phyloP scores from a whole-genome alignment of 2,797 vertebrate species.

The Sebastes iracundus region DNA sequence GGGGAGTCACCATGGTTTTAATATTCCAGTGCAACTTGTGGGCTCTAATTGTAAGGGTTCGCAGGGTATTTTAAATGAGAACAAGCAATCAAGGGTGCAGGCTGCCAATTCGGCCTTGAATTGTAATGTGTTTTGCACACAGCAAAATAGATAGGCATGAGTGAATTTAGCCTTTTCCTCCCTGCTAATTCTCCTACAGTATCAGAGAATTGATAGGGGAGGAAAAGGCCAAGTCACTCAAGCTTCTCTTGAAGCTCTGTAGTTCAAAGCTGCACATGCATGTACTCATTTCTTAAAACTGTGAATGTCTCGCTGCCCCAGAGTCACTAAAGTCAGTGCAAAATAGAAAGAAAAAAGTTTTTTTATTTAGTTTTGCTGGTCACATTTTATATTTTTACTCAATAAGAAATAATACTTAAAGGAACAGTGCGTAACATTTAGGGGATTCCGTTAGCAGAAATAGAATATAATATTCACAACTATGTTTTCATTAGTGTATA shows the following conservation, averaged over 20 bases:
- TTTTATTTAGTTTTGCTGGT: not conserved
- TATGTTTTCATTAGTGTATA: no score
- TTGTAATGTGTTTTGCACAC: constrained; percentile 44
- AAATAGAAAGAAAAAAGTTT: not conserved
- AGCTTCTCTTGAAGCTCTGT: constrained; percentile 26
- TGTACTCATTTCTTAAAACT: not conserved
- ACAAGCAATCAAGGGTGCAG: constrained; percentile 36
- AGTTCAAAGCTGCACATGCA: not conserved
- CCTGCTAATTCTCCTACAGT: constrained; percentile 30
- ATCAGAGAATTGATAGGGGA: constrained; percentile 16
- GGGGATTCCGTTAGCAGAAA: no score
- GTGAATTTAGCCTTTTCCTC: constrained; percentile 22
- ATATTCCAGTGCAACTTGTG: constrained; percentile 15
- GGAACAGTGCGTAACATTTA: no score
- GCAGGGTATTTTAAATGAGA: constrained; percentile 32
- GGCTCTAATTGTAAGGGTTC: constrained; percentile 37
- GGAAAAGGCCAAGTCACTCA: constrained; percentile 32
- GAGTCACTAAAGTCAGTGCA: not conserved
- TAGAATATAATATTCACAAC: no score
- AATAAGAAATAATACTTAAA: not conserved
- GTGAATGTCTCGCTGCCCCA: not conserved
- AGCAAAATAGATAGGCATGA: constrained; percentile 37
- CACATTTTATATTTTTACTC: not conserved
- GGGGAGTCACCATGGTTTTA: constrained; percentile 24
- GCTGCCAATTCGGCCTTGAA: constrained; percentile 42